Evolutionary conservation across 2,888 invertebrate species (phyloP).

Genomic region (Caenorhabditis afra): DNA sequence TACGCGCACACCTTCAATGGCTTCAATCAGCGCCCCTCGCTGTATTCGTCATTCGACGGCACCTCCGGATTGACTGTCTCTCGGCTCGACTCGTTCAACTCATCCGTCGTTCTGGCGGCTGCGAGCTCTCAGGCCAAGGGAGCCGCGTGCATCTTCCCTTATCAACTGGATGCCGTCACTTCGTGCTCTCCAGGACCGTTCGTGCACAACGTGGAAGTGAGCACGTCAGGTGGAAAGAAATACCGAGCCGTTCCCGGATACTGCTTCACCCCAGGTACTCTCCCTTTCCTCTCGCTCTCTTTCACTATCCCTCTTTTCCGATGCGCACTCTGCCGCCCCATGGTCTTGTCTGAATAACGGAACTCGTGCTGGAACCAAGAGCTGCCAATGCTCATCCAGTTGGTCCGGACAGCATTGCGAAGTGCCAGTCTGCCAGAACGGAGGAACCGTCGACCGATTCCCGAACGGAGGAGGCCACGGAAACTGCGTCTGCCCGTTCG

Average conservation of each 20-base stretch:
- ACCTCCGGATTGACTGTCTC: conserved; percentile 24
- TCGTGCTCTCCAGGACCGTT: conserved; percentile 45
- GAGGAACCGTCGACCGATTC: conserved; percentile 60
- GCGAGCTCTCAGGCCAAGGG: conserved; percentile 4
- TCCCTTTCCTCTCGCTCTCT: too few species aligned
- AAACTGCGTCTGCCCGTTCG: conserved; percentile 62
- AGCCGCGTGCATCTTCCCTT: conserved; percentile 43
- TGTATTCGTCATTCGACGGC: conserved; percentile 40
- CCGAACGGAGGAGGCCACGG: conserved; percentile 63
- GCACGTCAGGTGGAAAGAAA: conserved; percentile 2
- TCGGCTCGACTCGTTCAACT: conserved; percentile 18
- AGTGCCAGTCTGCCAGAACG: conserved; percentile 62
- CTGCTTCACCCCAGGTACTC: conserved; percentile 44
- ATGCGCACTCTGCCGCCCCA: conserved; percentile 35
- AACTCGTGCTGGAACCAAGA: conserved; percentile 42
- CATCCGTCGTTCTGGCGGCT: conserved; percentile 19
- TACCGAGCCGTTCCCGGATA: conserved; percentile 54
- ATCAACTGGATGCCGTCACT: conserved; percentile 19
- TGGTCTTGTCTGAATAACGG: conserved; percentile 55
- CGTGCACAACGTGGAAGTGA: conserved; percentile 43
- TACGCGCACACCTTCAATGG: conserved; percentile 54
- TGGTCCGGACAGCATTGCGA: conserved; percentile 51
- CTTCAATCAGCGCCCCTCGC: conserved; percentile 34
- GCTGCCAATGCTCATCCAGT: conserved; percentile 44
- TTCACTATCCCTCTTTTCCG: too few species aligned